Evolutionary conservation across 2,888 invertebrate species (phyloP), one percentile per base, ranked within the genome.

Genomic region (Luperina testacea): DNA sequence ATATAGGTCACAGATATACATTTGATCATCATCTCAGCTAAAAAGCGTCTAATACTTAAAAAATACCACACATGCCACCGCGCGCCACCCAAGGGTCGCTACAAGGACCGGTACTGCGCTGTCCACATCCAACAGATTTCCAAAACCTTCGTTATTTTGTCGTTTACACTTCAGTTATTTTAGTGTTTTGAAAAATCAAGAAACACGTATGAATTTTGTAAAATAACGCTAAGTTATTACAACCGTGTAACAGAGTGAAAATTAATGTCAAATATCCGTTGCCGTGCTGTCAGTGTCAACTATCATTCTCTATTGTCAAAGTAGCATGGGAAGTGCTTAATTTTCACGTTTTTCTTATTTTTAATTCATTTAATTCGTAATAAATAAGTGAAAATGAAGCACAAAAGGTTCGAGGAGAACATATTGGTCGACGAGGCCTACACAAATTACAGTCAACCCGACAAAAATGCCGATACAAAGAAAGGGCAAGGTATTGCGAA

Each of bases 391-490:
- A 94, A 91, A 90, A 96, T 97, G 97, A 97, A 97, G 90, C 97
- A 97, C 85, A 97, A 96, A 87, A 94, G 97, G 77, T 97, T 97
- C 80, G 96, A 97, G 85, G 97, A 97, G 87, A 97, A 97, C 73
- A 97, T 97, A 82, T 92, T 96, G 78, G 93, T 96, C 8, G 97
- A 97, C 72, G 96, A 96, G 82, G 96, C 97, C 0, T 97, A 97
- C 84, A 96, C 96, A 84, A 96, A 96, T 88, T 95, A 95, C 80
- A 94, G 95, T 2, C 93, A 91, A 87, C 90, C 90, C 8, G 97
- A 97, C 80, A 95, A 94, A 94, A 96, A 96, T 92, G 96, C 95
- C 13, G 97, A 97, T 80, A 90, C 92, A 78, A 97, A 97, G 86
- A 97, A 96, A 90, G 92, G 94, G 57, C 94, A 94, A 82, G 95